Evolutionary conservation across 2,113 vertebrate genomes (phyloP).

Genomic region (Datnioides undecimradiatus): DNA sequence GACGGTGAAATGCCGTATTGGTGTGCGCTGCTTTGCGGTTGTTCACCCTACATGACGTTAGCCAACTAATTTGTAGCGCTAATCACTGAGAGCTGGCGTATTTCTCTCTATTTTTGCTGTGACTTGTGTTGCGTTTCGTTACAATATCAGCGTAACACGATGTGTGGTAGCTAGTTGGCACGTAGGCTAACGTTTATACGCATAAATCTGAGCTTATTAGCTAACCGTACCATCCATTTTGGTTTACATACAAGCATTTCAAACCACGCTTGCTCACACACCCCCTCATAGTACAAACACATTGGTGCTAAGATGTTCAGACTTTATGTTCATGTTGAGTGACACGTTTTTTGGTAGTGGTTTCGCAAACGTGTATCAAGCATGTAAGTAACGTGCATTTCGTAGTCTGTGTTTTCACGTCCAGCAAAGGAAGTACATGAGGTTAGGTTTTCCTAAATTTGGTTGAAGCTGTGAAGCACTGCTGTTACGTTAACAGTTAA

Average conservation of each 20-base stretch:
- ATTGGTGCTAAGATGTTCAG: background rate
- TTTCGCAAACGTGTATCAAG: background rate
- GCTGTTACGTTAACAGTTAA: background rate
- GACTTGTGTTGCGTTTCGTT: background rate
- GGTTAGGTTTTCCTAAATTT: background rate
- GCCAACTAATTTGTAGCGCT: conserved; percentile 39
- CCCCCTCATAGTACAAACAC: conserved; percentile 41
- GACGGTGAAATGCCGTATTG: conserved; percentile 10
- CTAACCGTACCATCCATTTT: conserved; percentile 52
- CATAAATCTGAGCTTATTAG: background rate
- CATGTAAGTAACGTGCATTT: background rate
- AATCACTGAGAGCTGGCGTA: background rate
- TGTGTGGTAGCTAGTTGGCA: background rate
- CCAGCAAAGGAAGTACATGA: conserved; percentile 27
- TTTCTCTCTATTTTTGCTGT: background rate
- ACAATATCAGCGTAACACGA: background rate
- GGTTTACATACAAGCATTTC: conserved; percentile 20
- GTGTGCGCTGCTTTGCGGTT: background rate
- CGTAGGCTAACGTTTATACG: background rate
- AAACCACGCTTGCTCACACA: conserved; percentile 46
- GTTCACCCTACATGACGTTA: background rate
- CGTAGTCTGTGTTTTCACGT: background rate
- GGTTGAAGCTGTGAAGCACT: background rate
- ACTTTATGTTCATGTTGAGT: background rate
- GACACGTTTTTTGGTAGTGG: background rate